phyloP scores from a whole-genome alignment of 2,113 vertebrate genomes.

The Pedionomus torquatus region DNA sequence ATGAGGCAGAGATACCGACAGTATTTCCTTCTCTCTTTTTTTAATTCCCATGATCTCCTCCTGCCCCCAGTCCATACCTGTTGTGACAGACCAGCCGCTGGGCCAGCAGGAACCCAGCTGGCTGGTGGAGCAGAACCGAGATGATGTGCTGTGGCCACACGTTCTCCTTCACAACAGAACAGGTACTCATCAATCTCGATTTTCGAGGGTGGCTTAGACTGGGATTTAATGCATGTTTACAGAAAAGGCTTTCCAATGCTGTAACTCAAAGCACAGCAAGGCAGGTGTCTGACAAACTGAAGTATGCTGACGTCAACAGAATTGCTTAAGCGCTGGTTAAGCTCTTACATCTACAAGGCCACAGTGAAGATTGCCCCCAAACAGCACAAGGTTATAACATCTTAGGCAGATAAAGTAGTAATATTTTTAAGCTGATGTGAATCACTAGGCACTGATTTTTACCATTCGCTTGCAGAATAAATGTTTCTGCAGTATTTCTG shows the following conservation, averaged over 20 bases:
- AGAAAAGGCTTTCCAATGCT: neutral
- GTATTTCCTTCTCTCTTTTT: neutral
- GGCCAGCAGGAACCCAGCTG: rapidly evolving
- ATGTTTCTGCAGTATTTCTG: neutral
- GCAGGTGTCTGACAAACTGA: neutral
- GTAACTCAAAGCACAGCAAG: neutral
- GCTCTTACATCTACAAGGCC: neutral
- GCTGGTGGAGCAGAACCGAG: neutral
- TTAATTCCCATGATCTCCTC: neutral
- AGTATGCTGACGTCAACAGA: neutral
- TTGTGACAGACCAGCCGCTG: rapidly evolving
- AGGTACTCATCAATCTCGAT: neutral
- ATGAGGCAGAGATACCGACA: neutral
- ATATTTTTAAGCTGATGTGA: neutral
- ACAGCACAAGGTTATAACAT: neutral
- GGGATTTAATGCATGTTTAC: neutral
- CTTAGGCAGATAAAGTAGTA: neutral
- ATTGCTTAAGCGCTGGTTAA: neutral
- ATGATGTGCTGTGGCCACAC: rapidly evolving
- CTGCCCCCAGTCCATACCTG: neutral
- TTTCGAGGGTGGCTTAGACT: neutral
- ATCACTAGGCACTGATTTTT: neutral
- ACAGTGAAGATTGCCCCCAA: neutral
- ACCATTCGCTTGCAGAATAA: neutral
- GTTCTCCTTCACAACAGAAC: neutral